Evolutionary conservation across 2,113 vertebrate genomes (phyloP).

Genomic region (Hemicordylus capensis): DNA sequence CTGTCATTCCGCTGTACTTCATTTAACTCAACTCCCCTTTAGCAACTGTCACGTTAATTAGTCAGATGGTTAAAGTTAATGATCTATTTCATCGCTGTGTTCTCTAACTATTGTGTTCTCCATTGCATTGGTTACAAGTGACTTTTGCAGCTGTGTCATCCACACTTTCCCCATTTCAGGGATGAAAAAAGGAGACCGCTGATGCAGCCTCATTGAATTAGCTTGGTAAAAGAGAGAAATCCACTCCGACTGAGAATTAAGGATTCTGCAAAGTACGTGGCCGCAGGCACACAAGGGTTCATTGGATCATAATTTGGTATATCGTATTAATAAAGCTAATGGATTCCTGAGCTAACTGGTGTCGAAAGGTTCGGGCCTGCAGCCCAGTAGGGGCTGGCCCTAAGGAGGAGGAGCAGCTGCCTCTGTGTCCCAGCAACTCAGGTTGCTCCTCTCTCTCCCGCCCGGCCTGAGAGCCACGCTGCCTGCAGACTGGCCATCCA

Average conservation of each 20-base stretch:
- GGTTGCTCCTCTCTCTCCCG: no score
- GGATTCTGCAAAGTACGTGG: not conserved
- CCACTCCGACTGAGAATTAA: not conserved
- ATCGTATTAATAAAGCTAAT: conserved; percentile 12
- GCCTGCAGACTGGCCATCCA: no score
- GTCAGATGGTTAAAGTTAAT: conserved; percentile 52
- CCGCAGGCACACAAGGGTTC: not conserved
- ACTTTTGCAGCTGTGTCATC: not conserved
- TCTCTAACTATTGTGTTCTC: conserved; percentile 36
- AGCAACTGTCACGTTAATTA: conserved; percentile 42
- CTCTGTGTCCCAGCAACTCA: no score
- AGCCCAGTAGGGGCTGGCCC: no score
- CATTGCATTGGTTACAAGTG: conserved; percentile 38
- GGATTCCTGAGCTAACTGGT: no score
- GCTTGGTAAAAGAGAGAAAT: not conserved
- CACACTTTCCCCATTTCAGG: conserved; percentile 13
- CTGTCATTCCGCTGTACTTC: conserved; percentile 40
- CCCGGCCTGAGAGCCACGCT: no score
- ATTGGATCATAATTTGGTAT: not conserved
- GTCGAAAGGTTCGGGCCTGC: no score
- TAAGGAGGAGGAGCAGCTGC: no score
- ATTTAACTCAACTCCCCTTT: conserved; percentile 46
- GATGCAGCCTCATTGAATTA: not conserved
- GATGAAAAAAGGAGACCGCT: conserved; percentile 13
- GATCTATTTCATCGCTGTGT: conserved; percentile 35